A percentile compares a stretch with the other conserved stretches of the same genome.
phyloP scores from a whole-genome alignment of 2,888 invertebrate genomes.

The Watsonalla binaria region DNA sequence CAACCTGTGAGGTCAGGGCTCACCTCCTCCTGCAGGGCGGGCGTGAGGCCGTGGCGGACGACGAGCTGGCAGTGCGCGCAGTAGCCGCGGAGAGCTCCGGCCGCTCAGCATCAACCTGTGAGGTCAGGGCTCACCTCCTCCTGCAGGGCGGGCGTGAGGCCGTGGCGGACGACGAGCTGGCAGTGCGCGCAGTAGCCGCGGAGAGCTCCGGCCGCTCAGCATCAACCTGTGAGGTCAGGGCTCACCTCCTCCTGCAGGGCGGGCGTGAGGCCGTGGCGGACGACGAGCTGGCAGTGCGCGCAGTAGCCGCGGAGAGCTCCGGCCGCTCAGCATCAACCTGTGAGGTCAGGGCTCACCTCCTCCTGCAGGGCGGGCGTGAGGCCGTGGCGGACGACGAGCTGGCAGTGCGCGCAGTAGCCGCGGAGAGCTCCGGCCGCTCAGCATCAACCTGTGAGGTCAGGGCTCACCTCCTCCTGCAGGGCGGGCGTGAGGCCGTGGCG shows the following conservation, averaged over 20 bases:
- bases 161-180: slow-evolving; percentile 49
- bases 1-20: background rate
- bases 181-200: slow-evolving; percentile 87
- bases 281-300: slow-evolving; percentile 79
- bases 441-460: background rate
- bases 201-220: slow-evolving; percentile 82
- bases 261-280: slow-evolving; percentile 40
- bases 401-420: slow-evolving; percentile 85
- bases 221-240: background rate
- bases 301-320: slow-evolving; percentile 87
- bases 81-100: slow-evolving; percentile 33
- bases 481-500: slow-evolving; percentile 52
- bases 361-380: slow-evolving; percentile 81
- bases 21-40: slow-evolving; percentile 86
- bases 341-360: slow-evolving; percentile 71
- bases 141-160: slow-evolving; percentile 76
- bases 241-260: slow-evolving; percentile 86
- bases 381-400: slow-evolving; percentile 49
- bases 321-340: slow-evolving; percentile 62
- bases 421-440: slow-evolving; percentile 83
- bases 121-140: slow-evolving; percentile 80
- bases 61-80: slow-evolving; percentile 75
- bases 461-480: slow-evolving; percentile 84
- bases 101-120: too few species aligned
- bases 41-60: slow-evolving; percentile 29